A percentile compares a stretch with the other conserved stretches of the same genome.
These are phyloP conservation scores for Tricholauxania praeusta DNA, from an alignment of 2,888 invertebrate species.

Conservation along the genomic window DNA sequence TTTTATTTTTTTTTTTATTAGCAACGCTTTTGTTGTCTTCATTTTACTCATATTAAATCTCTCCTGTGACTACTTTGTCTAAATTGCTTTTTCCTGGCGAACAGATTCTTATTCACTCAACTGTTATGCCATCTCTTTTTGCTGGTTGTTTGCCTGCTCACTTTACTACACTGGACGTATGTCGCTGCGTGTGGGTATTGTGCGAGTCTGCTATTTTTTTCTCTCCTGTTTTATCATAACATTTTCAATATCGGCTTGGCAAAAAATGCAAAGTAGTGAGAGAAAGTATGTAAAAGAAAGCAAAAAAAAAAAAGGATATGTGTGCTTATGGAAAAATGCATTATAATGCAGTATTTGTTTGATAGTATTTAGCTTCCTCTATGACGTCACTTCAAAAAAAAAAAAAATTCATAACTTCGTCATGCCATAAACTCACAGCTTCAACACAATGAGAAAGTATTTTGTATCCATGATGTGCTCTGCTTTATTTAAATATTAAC, in stretches of 20 bases:
- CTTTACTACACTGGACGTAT: background rate
- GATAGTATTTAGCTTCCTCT: slow-evolving; percentile 2
- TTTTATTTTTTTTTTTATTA: background rate
- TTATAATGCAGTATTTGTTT: slow-evolving; percentile 11
- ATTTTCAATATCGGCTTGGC: background rate
- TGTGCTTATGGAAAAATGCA: background rate
- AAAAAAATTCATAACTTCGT: slow-evolving; percentile 32
- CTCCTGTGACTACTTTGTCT: slow-evolving; percentile 41
- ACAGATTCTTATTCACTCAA: background rate
- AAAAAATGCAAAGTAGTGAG: too few species aligned
- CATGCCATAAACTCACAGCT: background rate
- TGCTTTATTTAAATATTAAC: too few species aligned
- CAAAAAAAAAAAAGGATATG: background rate
- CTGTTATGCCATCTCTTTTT: background rate
- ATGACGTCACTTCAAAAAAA: slow-evolving; percentile 12
- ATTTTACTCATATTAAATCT: slow-evolving; percentile 33
- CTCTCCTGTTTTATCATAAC: background rate
- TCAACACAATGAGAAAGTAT: too few species aligned
- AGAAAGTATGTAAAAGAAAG: too few species aligned
- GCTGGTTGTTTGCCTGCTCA: too few species aligned
- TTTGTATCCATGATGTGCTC: too few species aligned
- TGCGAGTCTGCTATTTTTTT: background rate
- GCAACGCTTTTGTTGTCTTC: slow-evolving; percentile 21
- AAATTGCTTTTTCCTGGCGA: slow-evolving; percentile 38
- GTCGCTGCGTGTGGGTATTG: background rate